phyloP scores from a whole-genome alignment of 2,113 vertebrate species.

The Nyctereutes procyonoides region DNA sequence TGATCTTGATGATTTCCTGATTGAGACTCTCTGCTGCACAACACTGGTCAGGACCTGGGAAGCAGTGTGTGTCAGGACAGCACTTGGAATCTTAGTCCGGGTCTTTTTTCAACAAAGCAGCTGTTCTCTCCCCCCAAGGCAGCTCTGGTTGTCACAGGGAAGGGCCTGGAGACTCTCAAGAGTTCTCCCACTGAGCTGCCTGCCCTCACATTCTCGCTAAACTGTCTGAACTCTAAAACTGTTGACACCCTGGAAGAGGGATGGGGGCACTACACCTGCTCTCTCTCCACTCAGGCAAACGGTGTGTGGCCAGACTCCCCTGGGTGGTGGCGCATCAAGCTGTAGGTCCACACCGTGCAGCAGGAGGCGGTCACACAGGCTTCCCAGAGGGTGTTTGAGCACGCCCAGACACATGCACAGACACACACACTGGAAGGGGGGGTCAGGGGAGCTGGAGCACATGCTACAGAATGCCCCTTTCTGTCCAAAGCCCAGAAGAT shows the following conservation, averaged over 20 bases:
- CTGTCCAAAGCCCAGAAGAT: neutral
- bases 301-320: rapidly evolving
- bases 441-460: neutral
- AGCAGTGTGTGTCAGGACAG: neutral
- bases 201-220: rapidly evolving
- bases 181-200: rapidly evolving
- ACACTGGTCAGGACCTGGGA: neutral
- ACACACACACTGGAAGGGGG: rapidly evolving
- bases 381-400: rapidly evolving
- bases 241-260: rapidly evolving
- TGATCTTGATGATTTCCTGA: neutral
- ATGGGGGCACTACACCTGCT: rapidly evolving
- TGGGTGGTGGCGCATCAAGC: rapidly evolving
- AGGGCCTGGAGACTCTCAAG: neutral
- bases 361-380: no score
- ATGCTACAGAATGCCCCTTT: rapidly evolving
- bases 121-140: neutral
- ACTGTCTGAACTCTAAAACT: neutral
- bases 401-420: rapidly evolving
- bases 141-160: neutral
- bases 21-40: neutral
- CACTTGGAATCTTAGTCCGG: rapidly evolving
- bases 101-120: neutral
- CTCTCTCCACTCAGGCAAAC: neutral
- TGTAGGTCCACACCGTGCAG: rapidly evolving